These are phyloP conservation scores for Callionymus lyra DNA, from an alignment of 2,113 vertebrate species.

Conservation along the genomic window DNA sequence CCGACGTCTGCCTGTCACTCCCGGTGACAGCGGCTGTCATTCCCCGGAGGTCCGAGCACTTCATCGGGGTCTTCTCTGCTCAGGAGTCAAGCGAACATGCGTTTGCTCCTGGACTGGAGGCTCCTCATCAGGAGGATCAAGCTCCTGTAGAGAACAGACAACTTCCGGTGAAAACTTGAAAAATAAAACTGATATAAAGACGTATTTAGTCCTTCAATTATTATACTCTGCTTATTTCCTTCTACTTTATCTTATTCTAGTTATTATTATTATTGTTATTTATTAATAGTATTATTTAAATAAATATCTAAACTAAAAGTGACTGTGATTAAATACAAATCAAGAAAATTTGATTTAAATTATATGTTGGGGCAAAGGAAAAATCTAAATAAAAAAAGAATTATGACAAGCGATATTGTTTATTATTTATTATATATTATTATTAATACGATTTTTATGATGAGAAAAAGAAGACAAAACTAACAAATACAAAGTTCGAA, in stretches of 20 bases:
- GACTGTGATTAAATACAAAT: no score
- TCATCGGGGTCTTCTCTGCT: slow-evolving; percentile 59
- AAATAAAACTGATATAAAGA: slow-evolving; percentile 7
- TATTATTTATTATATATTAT: no score
- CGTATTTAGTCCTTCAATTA: neutral
- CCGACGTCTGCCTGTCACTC: slow-evolving; percentile 64
- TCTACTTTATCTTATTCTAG: no score
- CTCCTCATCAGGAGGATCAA: slow-evolving; percentile 35
- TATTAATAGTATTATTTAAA: no score
- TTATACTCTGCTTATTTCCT: neutral
- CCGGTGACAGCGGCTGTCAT: slow-evolving; percentile 62
- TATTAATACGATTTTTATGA: no score
- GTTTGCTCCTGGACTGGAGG: slow-evolving; percentile 32
- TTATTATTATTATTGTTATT: no score
- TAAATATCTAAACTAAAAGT: no score
- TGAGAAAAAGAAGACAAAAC: no score
- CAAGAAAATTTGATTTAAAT: no score
- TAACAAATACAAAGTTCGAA: neutral
- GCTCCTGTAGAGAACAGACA: neutral
- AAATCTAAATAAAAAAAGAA: no score
- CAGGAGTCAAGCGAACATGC: slow-evolving; percentile 48
- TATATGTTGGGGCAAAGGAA: no score
- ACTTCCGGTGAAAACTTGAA: slow-evolving; percentile 29
- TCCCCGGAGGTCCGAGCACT: slow-evolving; percentile 60
- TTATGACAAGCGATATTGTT: no score